Base-by-base conservation (phyloP, 2,888 invertebrate genomes). In the Arge pagana region DNA sequence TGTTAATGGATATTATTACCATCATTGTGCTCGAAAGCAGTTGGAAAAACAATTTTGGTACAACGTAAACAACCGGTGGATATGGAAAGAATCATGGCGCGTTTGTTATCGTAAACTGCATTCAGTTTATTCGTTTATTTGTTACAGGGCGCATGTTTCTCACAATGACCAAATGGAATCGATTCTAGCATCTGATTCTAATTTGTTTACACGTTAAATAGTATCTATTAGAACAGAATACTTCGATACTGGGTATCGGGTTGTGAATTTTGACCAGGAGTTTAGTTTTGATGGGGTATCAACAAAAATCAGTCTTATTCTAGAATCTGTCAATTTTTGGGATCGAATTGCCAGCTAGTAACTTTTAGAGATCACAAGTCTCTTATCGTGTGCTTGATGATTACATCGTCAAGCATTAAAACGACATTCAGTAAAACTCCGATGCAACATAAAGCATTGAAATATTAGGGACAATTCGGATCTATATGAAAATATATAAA, bases 281-380 rank as follows among this genome's bases (percentile, higher is more conserved):
- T n/a, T n/a, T n/a, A n/a, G n/a, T n/a, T n/a, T n/a, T n/a, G n/a
- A n/a, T n/a, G n/a, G n/a, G n/a, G n/a, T n/a, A n/a, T n/a, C n/a
- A n/a, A 66, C 61, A 42, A 61, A 67, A 69, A 66, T 70, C 69
- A 70, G 68, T 68, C 68, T 70, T 69, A 57, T 60, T 59, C 53
- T 51, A 49, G 51, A 45, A 56, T 53, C 53, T 53, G 58, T 60
- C 60, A 62, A 62, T 58, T 45, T 43, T 16, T 50, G 28, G n/a
- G 19, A 43, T 35, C 50, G 45, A 56, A 48, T 52, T 52, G 40
- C 40, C 13, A 42, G 31, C 31, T 42, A 42, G 19, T 21, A 42
- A 42, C 42, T 30, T 30, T 4, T 30, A 30, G 42, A 42, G 30
- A 42, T 42, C 42, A 21, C 31, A 28, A 13, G 18, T 30, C 8